Evolutionary conservation across 2,113 vertebrate genomes (phyloP), one percentile per base, ranked within the genome.

Genomic region (Centrocercus urophasianus): DNA sequence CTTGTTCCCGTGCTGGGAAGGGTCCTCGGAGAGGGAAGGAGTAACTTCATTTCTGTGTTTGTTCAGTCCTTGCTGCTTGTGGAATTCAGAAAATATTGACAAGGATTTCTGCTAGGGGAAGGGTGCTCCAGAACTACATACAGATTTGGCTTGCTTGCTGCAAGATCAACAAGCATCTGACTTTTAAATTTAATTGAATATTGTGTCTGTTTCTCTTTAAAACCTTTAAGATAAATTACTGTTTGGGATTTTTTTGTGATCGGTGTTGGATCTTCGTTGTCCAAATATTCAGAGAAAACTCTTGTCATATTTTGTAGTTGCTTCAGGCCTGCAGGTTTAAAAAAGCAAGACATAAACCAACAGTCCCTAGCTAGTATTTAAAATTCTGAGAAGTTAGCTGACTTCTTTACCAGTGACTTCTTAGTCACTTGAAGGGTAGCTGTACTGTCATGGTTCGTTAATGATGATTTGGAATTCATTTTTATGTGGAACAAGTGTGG

Each of bases 401-500:
- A 3, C 21, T 60, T 83, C 77, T 60, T 83, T 74, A 45, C 18
- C 42, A n/a, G 1, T 83, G n/a, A 20, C n/a, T 56, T 50, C 52
- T 63, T 74, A 86, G 52, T 81, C 30, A 32, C 45, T 71, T 74
- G 69, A 92, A 94, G 79, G 61, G 69, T 64, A 88, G 3, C 43
- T 86, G 1, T 47, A 32, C 22, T 86, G 52, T 87, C 40, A 21
- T 57, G 74, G 21, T 61, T 83, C 2, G 0, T 42, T 95, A 48
- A 16, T 74, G 36, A 77, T 94, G 25, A 88, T 78, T 72, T 38
- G 52, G 47, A 81, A 64, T 57, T 95, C 21, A 50, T 86, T 93
- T 90, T 90, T 91, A 27, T 6, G 9, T 63, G 19, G 69, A 89
- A 83, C 34, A 10, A 85, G 36, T 88, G 61, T 75, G 83, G 80